Conservation (phyloP, 37 sponge, comb jelly and placozoan genomes). For the Axinella damicornis region DNA sequence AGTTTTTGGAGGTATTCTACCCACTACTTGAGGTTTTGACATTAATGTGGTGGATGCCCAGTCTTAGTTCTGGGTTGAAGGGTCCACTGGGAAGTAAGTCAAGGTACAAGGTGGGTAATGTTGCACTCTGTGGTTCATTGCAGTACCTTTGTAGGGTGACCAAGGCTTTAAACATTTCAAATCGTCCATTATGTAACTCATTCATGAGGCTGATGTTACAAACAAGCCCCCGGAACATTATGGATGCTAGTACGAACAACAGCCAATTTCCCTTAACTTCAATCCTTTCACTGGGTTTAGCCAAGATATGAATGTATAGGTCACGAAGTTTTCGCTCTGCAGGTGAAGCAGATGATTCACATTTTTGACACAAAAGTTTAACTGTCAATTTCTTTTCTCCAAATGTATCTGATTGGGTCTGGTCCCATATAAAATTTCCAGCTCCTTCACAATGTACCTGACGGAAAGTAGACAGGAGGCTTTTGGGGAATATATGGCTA, state of each 20-base stretch:
- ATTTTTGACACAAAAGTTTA: slow-evolving; percentile 8
- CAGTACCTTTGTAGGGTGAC: too few species aligned
- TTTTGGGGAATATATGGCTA: slow-evolving; percentile 26
- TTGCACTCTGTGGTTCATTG: too few species aligned
- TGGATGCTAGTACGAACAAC: neutral
- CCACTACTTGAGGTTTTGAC: too few species aligned
- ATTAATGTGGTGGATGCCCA: too few species aligned
- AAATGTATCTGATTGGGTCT: neutral
- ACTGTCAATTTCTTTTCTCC: neutral
- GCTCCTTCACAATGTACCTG: slow-evolving; percentile 1
- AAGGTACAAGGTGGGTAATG: neutral
- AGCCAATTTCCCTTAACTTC: neutral
- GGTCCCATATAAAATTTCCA: neutral
- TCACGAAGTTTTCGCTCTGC: neutral
- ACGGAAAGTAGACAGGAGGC: neutral
- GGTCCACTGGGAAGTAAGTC: slow-evolving; percentile 2
- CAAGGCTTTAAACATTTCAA: too few species aligned
- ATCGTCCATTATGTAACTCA: neutral
- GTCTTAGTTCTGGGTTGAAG: neutral
- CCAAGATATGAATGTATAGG: slow-evolving; percentile 1
- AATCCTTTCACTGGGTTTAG: neutral
- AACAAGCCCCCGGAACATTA: slow-evolving; percentile 27
- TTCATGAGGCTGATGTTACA: neutral
- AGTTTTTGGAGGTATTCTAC: too few species aligned
- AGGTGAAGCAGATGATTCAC: slow-evolving; percentile 4